Conservation (phyloP, 2,113 vertebrate genomes). For the Sus scrofa region DNA sequence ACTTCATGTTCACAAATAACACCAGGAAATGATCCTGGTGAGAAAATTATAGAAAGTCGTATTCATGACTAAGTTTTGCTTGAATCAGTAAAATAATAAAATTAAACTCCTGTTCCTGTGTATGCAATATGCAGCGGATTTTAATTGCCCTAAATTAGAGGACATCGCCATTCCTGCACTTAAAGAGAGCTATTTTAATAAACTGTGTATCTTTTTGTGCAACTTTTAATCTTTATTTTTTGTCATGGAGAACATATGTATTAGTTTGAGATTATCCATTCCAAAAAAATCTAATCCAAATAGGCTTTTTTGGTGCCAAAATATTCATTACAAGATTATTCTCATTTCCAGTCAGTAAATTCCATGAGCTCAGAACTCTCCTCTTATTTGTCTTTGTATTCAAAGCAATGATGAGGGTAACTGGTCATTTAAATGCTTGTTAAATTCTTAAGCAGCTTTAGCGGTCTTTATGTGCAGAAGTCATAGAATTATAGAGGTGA, state of each 20-base stretch:
- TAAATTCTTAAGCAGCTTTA: background rate
- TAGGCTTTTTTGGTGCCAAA: background rate
- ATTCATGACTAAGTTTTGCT: conserved; percentile 65
- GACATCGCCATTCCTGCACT: background rate
- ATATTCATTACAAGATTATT: background rate
- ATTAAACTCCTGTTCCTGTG: conserved; percentile 44
- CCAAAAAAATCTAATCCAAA: conserved; percentile 16
- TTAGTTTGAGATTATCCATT: conserved; percentile 9
- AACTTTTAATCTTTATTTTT: background rate
- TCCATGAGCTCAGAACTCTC: background rate
- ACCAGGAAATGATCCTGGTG: conserved; percentile 67
- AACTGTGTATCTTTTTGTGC: background rate
- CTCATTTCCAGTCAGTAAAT: background rate
- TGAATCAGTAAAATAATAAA: conserved; percentile 47
- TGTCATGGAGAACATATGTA: background rate
- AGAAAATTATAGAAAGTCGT: conserved; percentile 69
- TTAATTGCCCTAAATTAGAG: conserved; percentile 50
- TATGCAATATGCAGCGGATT: conserved; percentile 39
- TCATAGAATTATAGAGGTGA: background rate
- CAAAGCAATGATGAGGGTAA: background rate
- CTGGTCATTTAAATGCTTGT: background rate
- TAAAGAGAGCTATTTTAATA: conserved; percentile 23
- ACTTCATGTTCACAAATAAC: conserved; percentile 72
- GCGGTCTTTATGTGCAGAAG: background rate
- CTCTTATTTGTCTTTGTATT: background rate